A percentile compares a stretch with the other conserved stretches of the same genome.
Evolutionary conservation across 2,113 vertebrate species (phyloP).

Genomic region (Panthera tigris): DNA sequence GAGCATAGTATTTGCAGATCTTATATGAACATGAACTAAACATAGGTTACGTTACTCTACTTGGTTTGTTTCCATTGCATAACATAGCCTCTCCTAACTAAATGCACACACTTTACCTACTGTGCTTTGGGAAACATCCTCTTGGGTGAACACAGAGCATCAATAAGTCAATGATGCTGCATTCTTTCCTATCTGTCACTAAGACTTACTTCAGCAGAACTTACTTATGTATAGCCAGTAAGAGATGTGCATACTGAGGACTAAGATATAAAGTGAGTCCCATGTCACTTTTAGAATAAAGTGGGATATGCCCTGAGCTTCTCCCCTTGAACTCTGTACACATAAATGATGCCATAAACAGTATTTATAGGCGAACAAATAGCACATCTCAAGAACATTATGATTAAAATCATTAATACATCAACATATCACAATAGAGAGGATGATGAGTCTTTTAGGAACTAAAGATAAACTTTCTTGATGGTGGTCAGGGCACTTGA

Average conservation of each 20-base stretch:
- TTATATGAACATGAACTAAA: neutral
- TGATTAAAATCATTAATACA: neutral
- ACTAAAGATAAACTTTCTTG: conserved; percentile 31
- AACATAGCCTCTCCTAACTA: neutral
- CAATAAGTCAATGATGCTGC: neutral
- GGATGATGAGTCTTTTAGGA: neutral
- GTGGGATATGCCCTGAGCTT: neutral
- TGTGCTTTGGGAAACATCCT: neutral
- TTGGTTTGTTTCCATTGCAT: neutral
- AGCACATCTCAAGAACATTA: neutral
- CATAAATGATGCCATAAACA: neutral
- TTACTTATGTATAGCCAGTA: neutral
- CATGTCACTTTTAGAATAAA: neutral
- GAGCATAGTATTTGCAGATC: neutral
- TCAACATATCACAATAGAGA: neutral
- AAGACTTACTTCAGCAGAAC: neutral
- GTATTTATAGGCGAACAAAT: neutral
- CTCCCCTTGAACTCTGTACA: neutral
- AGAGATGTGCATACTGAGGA: neutral
- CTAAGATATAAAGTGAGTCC: neutral
- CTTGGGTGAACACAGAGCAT: neutral
- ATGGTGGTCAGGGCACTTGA: neutral
- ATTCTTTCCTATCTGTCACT: neutral
- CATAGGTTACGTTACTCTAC: neutral
- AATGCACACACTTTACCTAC: neutral